phyloP scores from a whole-genome alignment of 2,888 invertebrate species.

The Baronia brevicornis region DNA sequence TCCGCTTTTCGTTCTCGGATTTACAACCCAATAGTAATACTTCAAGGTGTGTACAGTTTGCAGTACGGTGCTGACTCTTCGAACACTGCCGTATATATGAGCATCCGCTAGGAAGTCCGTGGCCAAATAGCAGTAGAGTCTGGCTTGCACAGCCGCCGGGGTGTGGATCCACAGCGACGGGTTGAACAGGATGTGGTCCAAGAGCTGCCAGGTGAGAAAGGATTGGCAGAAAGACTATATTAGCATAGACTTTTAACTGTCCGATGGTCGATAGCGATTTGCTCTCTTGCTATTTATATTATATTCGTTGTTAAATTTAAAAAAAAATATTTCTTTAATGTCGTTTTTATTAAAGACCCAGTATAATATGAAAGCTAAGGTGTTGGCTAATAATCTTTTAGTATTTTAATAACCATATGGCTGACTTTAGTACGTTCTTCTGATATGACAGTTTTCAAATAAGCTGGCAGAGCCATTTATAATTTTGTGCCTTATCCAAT shows the following conservation, averaged over 20 bases:
- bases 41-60: conserved; percentile 99
- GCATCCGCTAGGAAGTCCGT: conserved; percentile 99
- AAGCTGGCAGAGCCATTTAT: too few relatives aligned
- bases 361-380: neutral
- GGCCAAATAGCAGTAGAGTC: conserved; percentile 97
- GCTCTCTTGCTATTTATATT: conserved; percentile 51
- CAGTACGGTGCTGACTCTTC: conserved; percentile 96
- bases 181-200: conserved; percentile 99
- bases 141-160: conserved; percentile 94
- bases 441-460: too few relatives aligned
- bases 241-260: conserved; percentile 72
- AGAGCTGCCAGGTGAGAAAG: conserved; percentile 94
- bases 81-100: conserved; percentile 96
- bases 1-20: conserved; percentile 95
- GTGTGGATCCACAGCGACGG: conserved; percentile 99
- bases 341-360: neutral
- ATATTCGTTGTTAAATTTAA: conserved; percentile 5
- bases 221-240: conserved; percentile 93
- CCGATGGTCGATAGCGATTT: conserved; percentile 64
- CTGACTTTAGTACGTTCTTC: too few relatives aligned
- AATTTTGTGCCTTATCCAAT: too few relatives aligned
- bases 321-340: neutral
- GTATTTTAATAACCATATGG: too few relatives aligned
- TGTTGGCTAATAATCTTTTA: too few relatives aligned
- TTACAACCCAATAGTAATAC: conserved; percentile 99